These are phyloP conservation scores for Centrocercus urophasianus DNA, from an alignment of 2,113 vertebrate species.

Conservation along the genomic window DNA sequence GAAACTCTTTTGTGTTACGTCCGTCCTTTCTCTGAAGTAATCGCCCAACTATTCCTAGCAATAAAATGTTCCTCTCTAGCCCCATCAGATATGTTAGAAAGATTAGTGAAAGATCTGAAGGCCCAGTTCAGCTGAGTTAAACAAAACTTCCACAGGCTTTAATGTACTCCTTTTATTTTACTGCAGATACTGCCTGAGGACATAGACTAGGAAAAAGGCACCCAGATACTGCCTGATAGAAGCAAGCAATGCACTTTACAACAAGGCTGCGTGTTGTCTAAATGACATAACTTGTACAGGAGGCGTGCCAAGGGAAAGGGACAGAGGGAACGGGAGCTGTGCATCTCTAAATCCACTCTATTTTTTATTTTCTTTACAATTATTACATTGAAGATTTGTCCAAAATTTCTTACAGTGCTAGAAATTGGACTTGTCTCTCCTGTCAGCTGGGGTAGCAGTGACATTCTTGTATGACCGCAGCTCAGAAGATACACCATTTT, in stretches of 20 bases:
- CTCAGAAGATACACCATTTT: background rate
- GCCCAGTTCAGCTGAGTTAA: background rate
- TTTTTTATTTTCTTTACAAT: background rate
- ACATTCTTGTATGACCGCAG: background rate
- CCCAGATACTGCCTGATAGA: background rate
- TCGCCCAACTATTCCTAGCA: slow-evolving; percentile 62
- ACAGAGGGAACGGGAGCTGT: background rate
- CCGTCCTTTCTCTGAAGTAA: slow-evolving; percentile 73
- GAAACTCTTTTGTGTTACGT: slow-evolving; percentile 74
- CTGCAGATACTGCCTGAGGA: background rate
- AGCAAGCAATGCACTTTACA: background rate
- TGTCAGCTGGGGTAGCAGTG: background rate
- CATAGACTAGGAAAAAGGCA: background rate
- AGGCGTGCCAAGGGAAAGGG: background rate
- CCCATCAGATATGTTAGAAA: slow-evolving; percentile 25
- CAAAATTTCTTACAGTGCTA: background rate
- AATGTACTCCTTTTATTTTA: background rate
- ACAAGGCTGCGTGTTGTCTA: background rate
- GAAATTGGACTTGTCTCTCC: background rate
- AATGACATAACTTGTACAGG: background rate
- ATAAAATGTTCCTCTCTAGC: slow-evolving; percentile 61
- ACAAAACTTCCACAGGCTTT: slow-evolving; percentile 15
- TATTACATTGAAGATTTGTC: background rate
- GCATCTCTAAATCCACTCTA: background rate
- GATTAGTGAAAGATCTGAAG: slow-evolving; percentile 40